Evolutionary conservation across 2,888 invertebrate genomes (phyloP).

Genomic region (Epistrophella euchroma): DNA sequence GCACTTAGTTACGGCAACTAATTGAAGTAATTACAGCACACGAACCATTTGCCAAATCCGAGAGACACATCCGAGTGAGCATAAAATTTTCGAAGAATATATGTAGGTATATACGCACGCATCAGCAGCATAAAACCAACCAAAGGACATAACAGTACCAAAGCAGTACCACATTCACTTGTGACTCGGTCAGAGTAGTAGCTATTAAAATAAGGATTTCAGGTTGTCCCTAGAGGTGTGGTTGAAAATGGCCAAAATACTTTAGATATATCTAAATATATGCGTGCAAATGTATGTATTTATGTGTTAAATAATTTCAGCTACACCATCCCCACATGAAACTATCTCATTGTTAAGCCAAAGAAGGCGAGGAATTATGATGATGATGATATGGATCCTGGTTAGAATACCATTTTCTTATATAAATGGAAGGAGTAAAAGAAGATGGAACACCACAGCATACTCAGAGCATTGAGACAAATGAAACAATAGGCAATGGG

Average conservation of each 20-base stretch:
- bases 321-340: slow-evolving; percentile 13
- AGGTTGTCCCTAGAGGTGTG: slow-evolving; percentile 52
- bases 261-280: neutral
- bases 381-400: slow-evolving; percentile 64
- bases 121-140: slow-evolving; percentile 30
- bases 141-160: slow-evolving; percentile 19
- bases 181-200: slow-evolving; percentile 61
- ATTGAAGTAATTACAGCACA: slow-evolving; percentile 76
- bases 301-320: slow-evolving; percentile 42
- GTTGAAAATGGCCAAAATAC: slow-evolving; percentile 35
- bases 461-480: slow-evolving; percentile 17
- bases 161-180: slow-evolving; percentile 45
- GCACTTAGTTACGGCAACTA: slow-evolving; percentile 76
- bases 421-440: neutral
- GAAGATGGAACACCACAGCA: slow-evolving; percentile 16
- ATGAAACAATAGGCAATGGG: slow-evolving; percentile 55
- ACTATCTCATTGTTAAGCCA: neutral
- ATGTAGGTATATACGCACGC: too few relatives aligned
- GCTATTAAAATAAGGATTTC: slow-evolving; percentile 75
- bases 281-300: neutral
- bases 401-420: neutral
- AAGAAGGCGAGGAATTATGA: slow-evolving; percentile 72
- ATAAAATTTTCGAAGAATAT: slow-evolving; percentile 54
- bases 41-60: slow-evolving; percentile 75
- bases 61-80: slow-evolving; percentile 68